Conservation (phyloP, 2,888 invertebrate species). For the Oxytorus armatus region DNA sequence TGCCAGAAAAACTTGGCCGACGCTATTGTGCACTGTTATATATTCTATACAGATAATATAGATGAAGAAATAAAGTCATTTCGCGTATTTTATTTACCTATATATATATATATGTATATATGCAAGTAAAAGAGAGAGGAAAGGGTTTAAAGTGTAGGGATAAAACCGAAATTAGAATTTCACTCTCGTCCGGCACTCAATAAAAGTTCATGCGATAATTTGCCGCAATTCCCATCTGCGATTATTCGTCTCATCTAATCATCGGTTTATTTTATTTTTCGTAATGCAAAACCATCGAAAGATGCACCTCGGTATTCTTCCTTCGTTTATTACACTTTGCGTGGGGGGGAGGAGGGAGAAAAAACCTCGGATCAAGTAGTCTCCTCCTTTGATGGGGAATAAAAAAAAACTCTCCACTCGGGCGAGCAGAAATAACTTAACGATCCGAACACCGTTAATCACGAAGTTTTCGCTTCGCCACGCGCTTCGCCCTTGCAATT, state of each 20-base stretch:
- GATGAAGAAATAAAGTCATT: constrained; percentile 63
- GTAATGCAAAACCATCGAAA: constrained; percentile 13
- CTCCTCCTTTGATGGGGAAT: constrained; percentile 44
- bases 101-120: not conserved
- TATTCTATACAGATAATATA: constrained; percentile 20
- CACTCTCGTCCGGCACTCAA: constrained; percentile 2
- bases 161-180: constrained; percentile 43
- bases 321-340: constrained; percentile 14
- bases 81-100: constrained; percentile 6
- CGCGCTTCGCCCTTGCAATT: constrained; percentile 32
- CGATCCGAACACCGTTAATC: constrained; percentile 76
- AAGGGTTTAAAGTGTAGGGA: constrained; percentile 17
- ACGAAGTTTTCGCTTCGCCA: constrained; percentile 70
- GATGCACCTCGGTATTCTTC: constrained; percentile 28
- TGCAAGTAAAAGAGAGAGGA: constrained; percentile 24
- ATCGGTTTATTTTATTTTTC: not conserved
- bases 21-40: constrained; percentile 23
- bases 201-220: constrained; percentile 48
- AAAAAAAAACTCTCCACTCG: constrained; percentile 61
- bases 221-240: constrained; percentile 21
- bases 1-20: constrained; percentile 59
- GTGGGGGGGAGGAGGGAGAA: constrained; percentile 24
- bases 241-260: constrained; percentile 23
- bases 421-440: constrained; percentile 73
- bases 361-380: constrained; percentile 28